Percentiles rank a stretch among this genome's conserved stretches.
Evolutionary conservation across 2,113 vertebrate genomes (phyloP).

Genomic region (Mobula birostris): DNA sequence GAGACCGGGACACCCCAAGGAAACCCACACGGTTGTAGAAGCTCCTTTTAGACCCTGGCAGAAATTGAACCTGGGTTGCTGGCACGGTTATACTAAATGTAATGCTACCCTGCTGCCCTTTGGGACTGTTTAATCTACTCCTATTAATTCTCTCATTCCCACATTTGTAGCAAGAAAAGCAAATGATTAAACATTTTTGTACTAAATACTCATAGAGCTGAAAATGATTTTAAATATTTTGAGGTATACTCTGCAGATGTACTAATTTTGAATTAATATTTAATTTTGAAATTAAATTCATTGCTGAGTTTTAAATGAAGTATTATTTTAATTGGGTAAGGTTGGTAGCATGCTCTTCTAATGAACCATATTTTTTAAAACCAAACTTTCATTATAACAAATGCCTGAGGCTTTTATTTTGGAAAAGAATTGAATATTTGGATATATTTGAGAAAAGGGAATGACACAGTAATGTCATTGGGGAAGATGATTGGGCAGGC

Average conservation of each 20-base stretch:
- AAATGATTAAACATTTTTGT: not conserved
- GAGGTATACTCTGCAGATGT: conserved; percentile 17
- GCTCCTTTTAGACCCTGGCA: too few relatives aligned
- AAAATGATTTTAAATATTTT: not conserved
- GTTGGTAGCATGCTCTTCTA: conserved; percentile 17
- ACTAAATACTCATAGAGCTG: not conserved
- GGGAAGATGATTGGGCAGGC: not conserved
- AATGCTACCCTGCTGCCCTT: too few relatives aligned
- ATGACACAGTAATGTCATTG: not conserved
- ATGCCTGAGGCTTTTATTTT: conserved; percentile 8
- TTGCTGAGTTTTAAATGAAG: conserved; percentile 8
- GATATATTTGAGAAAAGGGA: not conserved
- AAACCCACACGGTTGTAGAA: too few relatives aligned
- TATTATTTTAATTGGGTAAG: conserved; percentile 29
- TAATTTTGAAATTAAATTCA: conserved; percentile 34
- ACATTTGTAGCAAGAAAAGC: not conserved
- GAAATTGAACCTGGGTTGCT: too few relatives aligned
- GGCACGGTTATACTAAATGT: too few relatives aligned
- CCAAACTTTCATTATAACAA: conserved; percentile 36
- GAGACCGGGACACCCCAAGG: too few relatives aligned
- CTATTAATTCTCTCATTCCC: too few relatives aligned
- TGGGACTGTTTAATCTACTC: too few relatives aligned
- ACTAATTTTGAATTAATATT: conserved; percentile 23
- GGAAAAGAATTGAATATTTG: not conserved
- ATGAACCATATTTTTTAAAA: conserved; percentile 2